Percentiles rank a stretch among this genome's conserved stretches.
Evolutionary conservation across 2,888 invertebrate species (phyloP).

Genomic region (Leptinotarsa haldemani): DNA sequence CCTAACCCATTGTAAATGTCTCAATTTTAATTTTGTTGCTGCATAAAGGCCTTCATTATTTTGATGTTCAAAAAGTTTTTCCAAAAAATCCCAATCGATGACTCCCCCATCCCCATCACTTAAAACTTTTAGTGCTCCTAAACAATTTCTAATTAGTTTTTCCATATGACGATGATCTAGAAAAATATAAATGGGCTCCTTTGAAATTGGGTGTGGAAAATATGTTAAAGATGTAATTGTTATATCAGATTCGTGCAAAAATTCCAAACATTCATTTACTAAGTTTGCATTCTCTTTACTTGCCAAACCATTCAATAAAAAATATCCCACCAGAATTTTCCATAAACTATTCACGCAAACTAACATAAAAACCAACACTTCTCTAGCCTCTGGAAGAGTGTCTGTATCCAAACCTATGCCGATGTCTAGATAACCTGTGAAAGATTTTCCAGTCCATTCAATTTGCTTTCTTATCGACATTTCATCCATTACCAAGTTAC

Average conservation of each 20-base stretch:
- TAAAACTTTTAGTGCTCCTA: not conserved
- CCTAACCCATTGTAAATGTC: slow-evolving; percentile 25
- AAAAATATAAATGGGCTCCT: no score
- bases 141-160: slow-evolving; percentile 32
- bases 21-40: slow-evolving; percentile 18
- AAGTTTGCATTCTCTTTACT: slow-evolving; percentile 38
- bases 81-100: no score
- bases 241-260: slow-evolving; percentile 29
- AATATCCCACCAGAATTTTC: slow-evolving; percentile 49
- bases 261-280: slow-evolving; percentile 30
- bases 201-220: slow-evolving; percentile 41
- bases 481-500: slow-evolving; percentile 54
- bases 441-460: slow-evolving; percentile 42
- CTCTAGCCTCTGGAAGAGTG: slow-evolving; percentile 46
- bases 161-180: no score
- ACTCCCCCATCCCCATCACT: not conserved
- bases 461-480: slow-evolving; percentile 46
- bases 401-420: slow-evolving; percentile 38
- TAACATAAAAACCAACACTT: slow-evolving; percentile 45
- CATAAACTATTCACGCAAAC: slow-evolving; percentile 44
- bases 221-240: slow-evolving; percentile 39
- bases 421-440: slow-evolving; percentile 42
- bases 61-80: slow-evolving; percentile 20
- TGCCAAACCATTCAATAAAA: slow-evolving; percentile 39
- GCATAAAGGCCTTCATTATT: slow-evolving; percentile 30